These are phyloP conservation scores for Grallaria varia DNA, from an alignment of 2,113 vertebrate genomes.

Conservation along the genomic window DNA sequence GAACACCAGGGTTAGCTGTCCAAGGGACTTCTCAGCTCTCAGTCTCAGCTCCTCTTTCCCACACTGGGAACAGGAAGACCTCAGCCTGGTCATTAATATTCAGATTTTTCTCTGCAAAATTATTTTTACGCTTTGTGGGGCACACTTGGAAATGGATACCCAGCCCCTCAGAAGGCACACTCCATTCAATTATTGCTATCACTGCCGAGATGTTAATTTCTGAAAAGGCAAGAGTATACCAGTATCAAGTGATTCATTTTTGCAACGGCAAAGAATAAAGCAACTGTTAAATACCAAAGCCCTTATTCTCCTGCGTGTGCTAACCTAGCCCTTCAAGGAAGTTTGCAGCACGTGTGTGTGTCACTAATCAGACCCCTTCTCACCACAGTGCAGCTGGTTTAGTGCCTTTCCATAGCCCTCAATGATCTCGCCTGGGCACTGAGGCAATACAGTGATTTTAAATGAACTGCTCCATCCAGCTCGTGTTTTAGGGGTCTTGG, in stretches of 20 bases:
- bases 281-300: background rate
- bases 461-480: background rate
- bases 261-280: background rate
- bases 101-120: background rate
- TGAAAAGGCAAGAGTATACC: background rate
- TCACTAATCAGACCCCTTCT: background rate
- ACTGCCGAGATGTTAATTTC: background rate
- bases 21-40: background rate
- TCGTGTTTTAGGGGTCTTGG: background rate
- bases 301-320: background rate
- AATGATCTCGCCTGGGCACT: background rate
- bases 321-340: constrained; percentile 10
- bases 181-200: background rate
- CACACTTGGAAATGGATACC: background rate
- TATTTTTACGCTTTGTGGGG: background rate
- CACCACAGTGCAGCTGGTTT: background rate
- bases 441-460: background rate
- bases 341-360: background rate
- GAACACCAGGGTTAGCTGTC: background rate
- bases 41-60: background rate
- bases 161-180: background rate
- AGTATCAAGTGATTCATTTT: background rate
- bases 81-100: background rate
- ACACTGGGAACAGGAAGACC: background rate
- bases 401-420: background rate